A percentile compares a stretch with the other conserved stretches of the same genome.
phyloP scores from a whole-genome alignment of 2,797 vertebrate genomes.

The Pangasius djambal region DNA sequence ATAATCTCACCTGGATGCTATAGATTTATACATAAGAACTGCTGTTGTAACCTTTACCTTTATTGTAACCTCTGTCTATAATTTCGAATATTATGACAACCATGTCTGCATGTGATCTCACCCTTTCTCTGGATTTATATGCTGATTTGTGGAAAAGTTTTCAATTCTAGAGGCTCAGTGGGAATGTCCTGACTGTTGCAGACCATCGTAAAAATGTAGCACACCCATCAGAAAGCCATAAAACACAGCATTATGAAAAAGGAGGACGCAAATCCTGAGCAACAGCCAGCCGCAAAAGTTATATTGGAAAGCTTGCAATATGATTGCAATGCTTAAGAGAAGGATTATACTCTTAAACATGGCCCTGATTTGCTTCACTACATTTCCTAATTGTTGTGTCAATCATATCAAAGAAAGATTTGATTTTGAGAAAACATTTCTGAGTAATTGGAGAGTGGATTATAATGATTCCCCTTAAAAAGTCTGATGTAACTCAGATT shows the following conservation, averaged over 20 bases:
- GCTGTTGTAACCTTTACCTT: not conserved
- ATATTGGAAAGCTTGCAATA: not conserved
- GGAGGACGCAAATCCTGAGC: constrained; percentile 6
- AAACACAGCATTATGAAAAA: constrained; percentile 12
- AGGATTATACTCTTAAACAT: constrained; percentile 30
- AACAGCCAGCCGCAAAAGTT: not conserved
- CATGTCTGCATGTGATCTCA: not conserved
- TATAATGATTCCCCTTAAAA: constrained; percentile 43
- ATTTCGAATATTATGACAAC: not conserved
- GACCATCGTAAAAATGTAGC: constrained; percentile 1
- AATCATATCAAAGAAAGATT: constrained; percentile 51
- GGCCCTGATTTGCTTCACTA: constrained; percentile 17
- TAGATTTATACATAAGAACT: not conserved
- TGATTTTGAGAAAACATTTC: constrained; percentile 44
- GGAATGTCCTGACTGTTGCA: constrained; percentile 7
- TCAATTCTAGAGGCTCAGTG: not conserved
- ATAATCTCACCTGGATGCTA: too few species aligned
- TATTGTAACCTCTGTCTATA: not conserved
- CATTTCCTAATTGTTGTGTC: constrained; percentile 42
- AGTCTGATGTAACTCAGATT: constrained; percentile 40
- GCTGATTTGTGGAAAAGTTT: not conserved
- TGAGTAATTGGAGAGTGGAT: constrained; percentile 49
- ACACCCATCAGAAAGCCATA: constrained; percentile 19
- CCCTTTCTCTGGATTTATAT: not conserved
- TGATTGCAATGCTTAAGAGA: constrained; percentile 31